Evolutionary conservation across 1,140 invertebrate genomes (phyloP).

Genomic region (Plectrocnemia conspersa): DNA sequence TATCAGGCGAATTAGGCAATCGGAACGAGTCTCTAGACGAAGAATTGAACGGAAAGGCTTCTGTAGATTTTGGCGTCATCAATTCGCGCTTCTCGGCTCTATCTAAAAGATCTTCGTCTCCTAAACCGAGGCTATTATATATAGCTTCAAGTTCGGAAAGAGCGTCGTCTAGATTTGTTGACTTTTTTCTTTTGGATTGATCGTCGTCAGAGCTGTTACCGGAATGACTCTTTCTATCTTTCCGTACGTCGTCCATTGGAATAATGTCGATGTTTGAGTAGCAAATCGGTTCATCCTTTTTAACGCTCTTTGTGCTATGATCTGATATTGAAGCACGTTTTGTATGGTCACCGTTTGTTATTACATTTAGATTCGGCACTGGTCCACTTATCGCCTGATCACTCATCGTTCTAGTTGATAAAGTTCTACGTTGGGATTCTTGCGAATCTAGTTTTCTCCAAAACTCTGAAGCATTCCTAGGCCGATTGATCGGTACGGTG

Average conservation of each 20-base stretch:
- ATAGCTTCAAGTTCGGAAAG: constrained; percentile 84
- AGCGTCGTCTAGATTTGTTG: constrained; percentile 78
- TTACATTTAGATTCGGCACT: background rate
- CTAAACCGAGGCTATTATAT: constrained; percentile 75
- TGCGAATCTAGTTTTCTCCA: constrained; percentile 60
- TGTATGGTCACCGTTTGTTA: background rate
- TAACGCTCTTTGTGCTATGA: constrained; percentile 6
- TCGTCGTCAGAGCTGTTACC: constrained; percentile 44
- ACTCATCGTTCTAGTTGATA: constrained; percentile 43
- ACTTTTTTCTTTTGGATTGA: constrained; percentile 53
- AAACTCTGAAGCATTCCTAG: constrained; percentile 55
- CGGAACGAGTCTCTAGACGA: constrained; percentile 33
- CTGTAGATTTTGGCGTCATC: constrained; percentile 45
- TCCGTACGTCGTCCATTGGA: constrained; percentile 30
- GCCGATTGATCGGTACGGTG: constrained; percentile 39
- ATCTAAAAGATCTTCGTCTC: constrained; percentile 76
- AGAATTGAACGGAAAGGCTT: constrained; percentile 24
- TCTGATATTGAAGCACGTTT: constrained; percentile 2
- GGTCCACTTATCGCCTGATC: constrained; percentile 40
- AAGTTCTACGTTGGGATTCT: constrained; percentile 44
- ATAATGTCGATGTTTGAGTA: constrained; percentile 35
- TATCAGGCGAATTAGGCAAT: constrained; percentile 19
- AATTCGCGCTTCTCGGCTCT: constrained; percentile 70
- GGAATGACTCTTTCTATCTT: constrained; percentile 14
- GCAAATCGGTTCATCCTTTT: constrained; percentile 32